phyloP scores from a whole-genome alignment of 1,140 invertebrate genomes.

The Orussus abietinus region DNA sequence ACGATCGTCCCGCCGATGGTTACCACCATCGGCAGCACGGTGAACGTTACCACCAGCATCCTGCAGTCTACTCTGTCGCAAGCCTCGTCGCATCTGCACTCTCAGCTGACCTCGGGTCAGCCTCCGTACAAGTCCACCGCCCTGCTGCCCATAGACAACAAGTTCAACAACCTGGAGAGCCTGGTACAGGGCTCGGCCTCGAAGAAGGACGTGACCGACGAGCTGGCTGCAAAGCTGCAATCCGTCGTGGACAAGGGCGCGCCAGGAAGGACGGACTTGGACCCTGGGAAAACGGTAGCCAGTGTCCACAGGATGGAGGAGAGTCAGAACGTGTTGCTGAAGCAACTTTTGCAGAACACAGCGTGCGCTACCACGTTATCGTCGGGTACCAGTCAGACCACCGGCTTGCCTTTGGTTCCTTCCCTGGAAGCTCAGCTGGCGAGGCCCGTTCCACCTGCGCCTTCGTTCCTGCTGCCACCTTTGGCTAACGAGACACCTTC shows the following conservation, averaged over 20 bases:
- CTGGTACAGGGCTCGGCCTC: slow-evolving; percentile 17
- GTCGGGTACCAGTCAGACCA: slow-evolving; percentile 52
- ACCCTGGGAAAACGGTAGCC: slow-evolving; percentile 26
- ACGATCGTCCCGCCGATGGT: slow-evolving; percentile 40
- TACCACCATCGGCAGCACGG: slow-evolving; percentile 29
- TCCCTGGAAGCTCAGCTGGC: slow-evolving; percentile 72
- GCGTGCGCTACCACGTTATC: slow-evolving; percentile 58
- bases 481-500: slow-evolving; percentile 39
- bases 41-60: slow-evolving; percentile 45
- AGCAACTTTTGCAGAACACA: slow-evolving; percentile 85
- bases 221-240: slow-evolving; percentile 19
- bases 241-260: slow-evolving; percentile 27
- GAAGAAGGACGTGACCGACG: slow-evolving; percentile 40
- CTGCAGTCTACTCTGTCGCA: slow-evolving; percentile 49
- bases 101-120: slow-evolving; percentile 41
- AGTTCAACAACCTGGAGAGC: slow-evolving; percentile 37
- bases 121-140: slow-evolving; percentile 38
- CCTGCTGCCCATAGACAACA: slow-evolving; percentile 42
- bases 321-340: slow-evolving; percentile 84
- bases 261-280: slow-evolving; percentile 26
- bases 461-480: slow-evolving; percentile 49
- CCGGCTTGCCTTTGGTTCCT: slow-evolving; percentile 64
- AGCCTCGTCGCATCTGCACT: slow-evolving; percentile 40
- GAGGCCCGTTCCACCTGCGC: slow-evolving; percentile 64
- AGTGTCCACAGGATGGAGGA: slow-evolving; percentile 61